Base-by-base conservation (phyloP, 2,888 invertebrate genomes). In the Furcula furcula region DNA sequence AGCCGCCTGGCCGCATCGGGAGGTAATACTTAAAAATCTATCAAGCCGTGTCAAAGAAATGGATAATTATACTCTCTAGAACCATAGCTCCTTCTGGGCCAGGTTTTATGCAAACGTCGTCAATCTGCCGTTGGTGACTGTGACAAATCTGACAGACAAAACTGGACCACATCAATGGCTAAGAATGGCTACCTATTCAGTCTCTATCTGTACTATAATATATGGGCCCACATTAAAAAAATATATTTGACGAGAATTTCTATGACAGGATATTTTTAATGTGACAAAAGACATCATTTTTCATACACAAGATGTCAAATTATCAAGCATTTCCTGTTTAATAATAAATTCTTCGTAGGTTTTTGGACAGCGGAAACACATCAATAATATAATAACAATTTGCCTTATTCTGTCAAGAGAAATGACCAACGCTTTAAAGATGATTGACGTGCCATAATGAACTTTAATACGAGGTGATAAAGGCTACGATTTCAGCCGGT, bases 301-400 rank as follows among this genome's bases (percentile, higher is more conserved):
- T 58, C 52, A 52, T 43, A 23, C 22, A 25, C 23, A 18, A 28
- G 25, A 43, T 31, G 34, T 43, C 37, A 41, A 41, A 46, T 50
- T 50, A 55, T 46, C 46, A 32, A 37, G 34, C 39, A 41, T 58
- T 58, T 64, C 61, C 56, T 49, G 46, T 45, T 36, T 40, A 40
- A 39, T 39, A 44, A 46, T 45, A 48, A 41, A 55, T 55, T 33
- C 37, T 22, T 28, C 29, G 48, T 21, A 14, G 36, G 35, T 41
- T 38, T 29, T 37, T 32, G 29, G 36, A 34, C 18, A 44, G 49
- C 63, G 65, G 63, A 60, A 57, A 39, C 57, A 22, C 40, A 62
- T 64, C 54, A 58, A 64, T 63, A 50, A 54, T 50, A 40, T 35
- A 42, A 42, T 45, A 51, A 58, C 42, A 55, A 64, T 57, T 57